A percentile compares a stretch with the other conserved stretches of the same genome.
phyloP scores from a whole-genome alignment of 2,888 invertebrate genomes.

The Yponomeuta cagnagella region DNA sequence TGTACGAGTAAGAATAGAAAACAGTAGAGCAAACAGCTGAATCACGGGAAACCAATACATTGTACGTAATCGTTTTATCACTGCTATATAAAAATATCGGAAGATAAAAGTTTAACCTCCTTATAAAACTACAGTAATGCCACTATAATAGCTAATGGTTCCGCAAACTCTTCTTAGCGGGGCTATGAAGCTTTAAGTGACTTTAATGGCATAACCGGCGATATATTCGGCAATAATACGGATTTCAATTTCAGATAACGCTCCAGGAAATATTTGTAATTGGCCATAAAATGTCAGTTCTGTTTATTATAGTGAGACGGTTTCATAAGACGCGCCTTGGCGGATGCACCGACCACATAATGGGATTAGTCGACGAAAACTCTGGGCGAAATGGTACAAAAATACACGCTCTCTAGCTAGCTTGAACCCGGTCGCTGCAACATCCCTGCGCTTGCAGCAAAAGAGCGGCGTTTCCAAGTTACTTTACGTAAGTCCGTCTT shows the following conservation, averaged over 20 bases:
- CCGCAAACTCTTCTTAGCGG: conserved; percentile 1
- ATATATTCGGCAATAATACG: conserved; percentile 49
- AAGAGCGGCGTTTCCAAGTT: neutral
- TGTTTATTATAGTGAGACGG: neutral
- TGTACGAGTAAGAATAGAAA: neutral
- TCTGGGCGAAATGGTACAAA: neutral
- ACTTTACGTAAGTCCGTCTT: neutral
- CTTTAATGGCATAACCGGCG: conserved; percentile 21
- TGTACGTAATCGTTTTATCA: neutral
- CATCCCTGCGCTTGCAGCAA: neutral
- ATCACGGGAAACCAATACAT: neutral
- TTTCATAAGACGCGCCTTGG: conserved; percentile 1
- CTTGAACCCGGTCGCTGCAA: neutral
- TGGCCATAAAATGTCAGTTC: conserved; percentile 31
- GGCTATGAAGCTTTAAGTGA: conserved; percentile 9
- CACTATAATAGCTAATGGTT: conserved; percentile 12
- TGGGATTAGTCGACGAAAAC: conserved; percentile 1
- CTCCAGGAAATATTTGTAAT: conserved; percentile 43
- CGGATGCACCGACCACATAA: conserved; percentile 2
- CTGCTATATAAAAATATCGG: conserved; percentile 7
- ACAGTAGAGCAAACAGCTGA: neutral
- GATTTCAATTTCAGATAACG: conserved; percentile 59
- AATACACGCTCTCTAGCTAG: neutral
- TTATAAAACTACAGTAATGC: neutral
- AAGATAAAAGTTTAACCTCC: conserved; percentile 10